Percentiles rank a stretch among this genome's conserved stretches.
These are phyloP conservation scores for Eugnorisma glareosa DNA, from an alignment of 2,888 invertebrate genomes.

Conservation along the genomic window DNA sequence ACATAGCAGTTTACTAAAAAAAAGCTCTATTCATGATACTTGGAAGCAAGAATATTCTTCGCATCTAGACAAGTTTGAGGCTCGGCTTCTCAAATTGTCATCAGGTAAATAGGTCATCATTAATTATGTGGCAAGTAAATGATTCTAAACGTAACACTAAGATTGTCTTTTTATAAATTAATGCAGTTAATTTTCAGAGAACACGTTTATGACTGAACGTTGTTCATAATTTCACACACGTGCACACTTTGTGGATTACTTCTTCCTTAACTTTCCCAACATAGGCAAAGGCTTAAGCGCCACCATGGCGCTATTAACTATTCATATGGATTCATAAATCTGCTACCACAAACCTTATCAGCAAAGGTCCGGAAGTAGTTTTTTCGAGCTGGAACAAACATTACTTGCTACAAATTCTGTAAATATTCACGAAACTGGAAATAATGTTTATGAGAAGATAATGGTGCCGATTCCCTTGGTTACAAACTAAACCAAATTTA, in stretches of 20 bases:
- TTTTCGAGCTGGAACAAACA: too few species aligned
- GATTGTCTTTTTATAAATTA: neutral
- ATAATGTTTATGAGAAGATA: too few species aligned
- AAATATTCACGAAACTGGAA: neutral
- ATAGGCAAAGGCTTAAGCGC: neutral
- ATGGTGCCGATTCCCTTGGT: too few species aligned
- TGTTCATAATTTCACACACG: constrained; percentile 8
- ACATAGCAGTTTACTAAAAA: too few species aligned
- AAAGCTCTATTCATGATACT: neutral
- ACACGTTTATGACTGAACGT: neutral
- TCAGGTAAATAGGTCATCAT: neutral
- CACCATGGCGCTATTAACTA: neutral
- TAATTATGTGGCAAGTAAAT: neutral
- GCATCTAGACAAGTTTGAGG: neutral
- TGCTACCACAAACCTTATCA: neutral
- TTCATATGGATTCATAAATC: neutral
- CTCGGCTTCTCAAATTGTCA: neutral
- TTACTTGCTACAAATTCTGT: neutral
- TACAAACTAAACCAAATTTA: too few species aligned
- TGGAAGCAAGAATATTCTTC: neutral
- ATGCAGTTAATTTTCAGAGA: neutral
- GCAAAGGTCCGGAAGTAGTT: neutral
- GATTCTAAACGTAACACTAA: neutral
- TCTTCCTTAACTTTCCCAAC: neutral
- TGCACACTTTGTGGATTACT: neutral